phyloP scores from a whole-genome alignment of 2,113 vertebrate species.

The Sapayoa aenigma region DNA sequence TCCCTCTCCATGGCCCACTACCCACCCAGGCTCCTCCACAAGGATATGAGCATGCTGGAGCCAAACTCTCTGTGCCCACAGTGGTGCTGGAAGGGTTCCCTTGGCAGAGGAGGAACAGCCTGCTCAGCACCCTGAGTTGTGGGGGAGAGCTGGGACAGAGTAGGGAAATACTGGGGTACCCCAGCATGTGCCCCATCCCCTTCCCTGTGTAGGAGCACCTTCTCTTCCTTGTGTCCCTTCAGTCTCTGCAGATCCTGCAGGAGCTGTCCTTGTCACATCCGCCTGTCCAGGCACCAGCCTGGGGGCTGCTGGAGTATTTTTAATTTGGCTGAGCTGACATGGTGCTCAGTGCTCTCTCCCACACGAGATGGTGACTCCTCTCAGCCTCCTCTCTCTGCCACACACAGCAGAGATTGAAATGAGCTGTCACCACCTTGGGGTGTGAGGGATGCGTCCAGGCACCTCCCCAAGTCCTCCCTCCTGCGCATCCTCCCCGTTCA shows the following conservation, averaged over 20 bases:
- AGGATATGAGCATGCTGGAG: accelerated
- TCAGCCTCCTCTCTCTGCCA: neutral
- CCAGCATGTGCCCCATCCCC: neutral
- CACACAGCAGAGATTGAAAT: neutral
- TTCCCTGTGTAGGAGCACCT: neutral
- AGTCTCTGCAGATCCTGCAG: neutral
- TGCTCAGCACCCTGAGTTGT: accelerated
- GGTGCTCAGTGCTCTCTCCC: neutral
- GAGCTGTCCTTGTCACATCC: neutral
- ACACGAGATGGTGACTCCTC: neutral
- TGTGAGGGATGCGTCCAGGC: neutral
- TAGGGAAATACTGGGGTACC: neutral
- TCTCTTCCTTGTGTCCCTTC: neutral
- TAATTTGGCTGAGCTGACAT: slow-evolving; percentile 1
- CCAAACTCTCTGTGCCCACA: neutral
- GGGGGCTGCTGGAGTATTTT: neutral
- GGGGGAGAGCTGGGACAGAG: neutral
- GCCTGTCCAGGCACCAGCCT: neutral
- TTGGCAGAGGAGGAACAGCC: neutral
- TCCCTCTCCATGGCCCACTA: neutral
- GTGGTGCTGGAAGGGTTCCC: neutral
- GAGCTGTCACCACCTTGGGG: neutral
- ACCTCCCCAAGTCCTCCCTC: neutral
- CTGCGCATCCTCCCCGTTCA: accelerated
- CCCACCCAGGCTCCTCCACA: neutral